phyloP scores from a whole-genome alignment of 2,797 vertebrate species.

The Sebastes umbrosus region DNA sequence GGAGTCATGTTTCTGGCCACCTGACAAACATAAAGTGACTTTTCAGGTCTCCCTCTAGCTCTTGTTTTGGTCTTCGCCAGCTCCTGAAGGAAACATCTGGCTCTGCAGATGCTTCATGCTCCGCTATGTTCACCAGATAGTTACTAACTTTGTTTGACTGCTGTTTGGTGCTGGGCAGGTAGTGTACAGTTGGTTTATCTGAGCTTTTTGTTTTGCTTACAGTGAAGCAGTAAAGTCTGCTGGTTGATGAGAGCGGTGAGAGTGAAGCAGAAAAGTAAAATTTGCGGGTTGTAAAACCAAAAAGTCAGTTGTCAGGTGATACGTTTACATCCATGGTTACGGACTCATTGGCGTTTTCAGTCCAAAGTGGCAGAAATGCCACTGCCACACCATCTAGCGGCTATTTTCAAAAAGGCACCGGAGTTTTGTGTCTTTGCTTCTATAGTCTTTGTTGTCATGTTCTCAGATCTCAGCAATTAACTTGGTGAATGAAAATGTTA shows the following conservation, averaged over 20 bases:
- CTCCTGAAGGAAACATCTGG: too few species aligned
- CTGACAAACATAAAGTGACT: background rate
- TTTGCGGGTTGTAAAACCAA: background rate
- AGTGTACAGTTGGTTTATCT: background rate
- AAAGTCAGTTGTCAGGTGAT: background rate
- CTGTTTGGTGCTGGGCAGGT: background rate
- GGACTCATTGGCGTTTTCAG: too few species aligned
- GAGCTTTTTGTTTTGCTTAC: background rate
- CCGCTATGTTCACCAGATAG: too few species aligned
- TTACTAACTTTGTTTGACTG: too few species aligned
- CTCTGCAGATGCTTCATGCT: too few species aligned
- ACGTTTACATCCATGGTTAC: too few species aligned
- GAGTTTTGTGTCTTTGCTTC: too few species aligned
- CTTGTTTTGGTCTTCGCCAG: background rate
- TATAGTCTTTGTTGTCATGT: background rate
- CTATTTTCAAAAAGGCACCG: too few species aligned
- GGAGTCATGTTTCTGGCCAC: background rate
- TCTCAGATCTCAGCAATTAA: too few species aligned
- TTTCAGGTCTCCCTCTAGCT: background rate
- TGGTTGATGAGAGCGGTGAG: fast-evolving
- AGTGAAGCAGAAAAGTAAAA: background rate
- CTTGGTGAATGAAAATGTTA: too few species aligned
- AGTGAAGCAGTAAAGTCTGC: background rate
- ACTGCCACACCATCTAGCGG: too few species aligned
- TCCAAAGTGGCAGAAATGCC: too few species aligned